Percentiles rank a stretch among this genome's conserved stretches.
Evolutionary conservation across 2,113 vertebrate genomes (phyloP).

Genomic region (Notothenia rossii): DNA sequence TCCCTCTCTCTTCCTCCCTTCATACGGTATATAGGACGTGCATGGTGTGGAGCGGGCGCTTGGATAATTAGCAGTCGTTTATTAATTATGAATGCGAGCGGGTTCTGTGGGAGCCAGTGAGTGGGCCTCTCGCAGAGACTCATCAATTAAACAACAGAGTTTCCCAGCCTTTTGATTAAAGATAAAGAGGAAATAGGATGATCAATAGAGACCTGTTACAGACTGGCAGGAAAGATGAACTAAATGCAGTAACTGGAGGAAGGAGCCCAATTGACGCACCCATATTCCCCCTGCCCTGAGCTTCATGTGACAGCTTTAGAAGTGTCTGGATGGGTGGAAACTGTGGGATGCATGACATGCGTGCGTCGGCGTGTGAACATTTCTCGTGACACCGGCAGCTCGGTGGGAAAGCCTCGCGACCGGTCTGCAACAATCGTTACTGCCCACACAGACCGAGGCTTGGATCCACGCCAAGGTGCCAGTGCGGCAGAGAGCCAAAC

Average conservation of each 20-base stretch:
- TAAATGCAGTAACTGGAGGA: constrained; percentile 28
- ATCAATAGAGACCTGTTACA: constrained; percentile 81
- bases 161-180: constrained; percentile 84
- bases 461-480: constrained; percentile 59
- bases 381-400: constrained; percentile 55
- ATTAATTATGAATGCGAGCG: constrained; percentile 81
- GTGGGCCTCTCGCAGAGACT: constrained; percentile 71
- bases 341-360: constrained; percentile 17
- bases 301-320: constrained; percentile 31
- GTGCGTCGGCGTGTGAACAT: constrained; percentile 32
- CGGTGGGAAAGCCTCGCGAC: constrained; percentile 61
- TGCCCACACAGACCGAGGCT: constrained; percentile 60
- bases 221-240: constrained; percentile 60
- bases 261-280: constrained; percentile 5
- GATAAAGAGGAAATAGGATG: constrained; percentile 81
- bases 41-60: constrained; percentile 40
- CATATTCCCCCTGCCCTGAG: constrained; percentile 14
- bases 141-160: constrained; percentile 85
- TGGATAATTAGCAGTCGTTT: constrained; percentile 78
- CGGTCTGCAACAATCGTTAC: constrained; percentile 53
- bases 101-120: constrained; percentile 76
- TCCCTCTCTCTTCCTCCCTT: constrained; percentile 16
- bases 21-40: constrained; percentile 55
- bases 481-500: constrained; percentile 35
- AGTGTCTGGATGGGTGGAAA: constrained; percentile 13